phyloP scores from a whole-genome alignment of 2,113 vertebrate genomes.

The Aleadryas rufinucha region DNA sequence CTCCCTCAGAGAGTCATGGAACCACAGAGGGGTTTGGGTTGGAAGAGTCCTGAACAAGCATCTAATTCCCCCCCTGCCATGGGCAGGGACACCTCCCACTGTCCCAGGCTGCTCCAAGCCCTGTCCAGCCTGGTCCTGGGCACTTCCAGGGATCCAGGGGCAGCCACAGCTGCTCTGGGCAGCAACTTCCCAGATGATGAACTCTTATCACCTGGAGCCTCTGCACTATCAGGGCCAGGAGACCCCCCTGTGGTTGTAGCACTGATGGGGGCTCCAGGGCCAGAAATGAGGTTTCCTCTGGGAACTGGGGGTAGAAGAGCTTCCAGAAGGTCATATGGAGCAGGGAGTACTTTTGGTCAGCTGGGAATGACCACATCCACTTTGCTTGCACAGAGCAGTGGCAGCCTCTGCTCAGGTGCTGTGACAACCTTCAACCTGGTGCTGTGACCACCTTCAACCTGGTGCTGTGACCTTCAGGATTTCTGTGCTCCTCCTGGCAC shows the following conservation, averaged over 20 bases:
- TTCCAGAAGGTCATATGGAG: not conserved
- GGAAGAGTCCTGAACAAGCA: not conserved
- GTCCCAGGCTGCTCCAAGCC: not conserved
- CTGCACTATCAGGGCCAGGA: not conserved
- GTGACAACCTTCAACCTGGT: not conserved
- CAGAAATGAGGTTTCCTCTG: not conserved
- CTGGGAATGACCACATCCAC: not conserved
- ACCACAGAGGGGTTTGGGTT: not conserved
- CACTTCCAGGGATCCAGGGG: not conserved
- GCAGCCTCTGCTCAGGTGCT: not conserved
- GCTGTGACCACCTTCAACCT: not conserved
- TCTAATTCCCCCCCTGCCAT: not conserved
- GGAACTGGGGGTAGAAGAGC: not conserved
- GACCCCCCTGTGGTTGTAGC: not conserved
- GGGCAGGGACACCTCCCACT: not conserved
- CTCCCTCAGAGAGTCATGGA: not conserved
- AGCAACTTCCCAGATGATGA: not conserved
- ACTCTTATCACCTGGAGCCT: not conserved
- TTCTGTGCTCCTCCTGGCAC: not conserved
- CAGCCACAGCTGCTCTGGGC: not conserved
- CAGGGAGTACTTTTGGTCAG: not conserved
- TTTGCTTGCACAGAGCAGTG: not conserved
- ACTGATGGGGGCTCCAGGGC: not conserved
- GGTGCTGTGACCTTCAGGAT: not conserved
- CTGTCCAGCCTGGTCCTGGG: accelerated